Conservation (phyloP, 2,888 invertebrate species). For the Lampropteryx suffumata region DNA sequence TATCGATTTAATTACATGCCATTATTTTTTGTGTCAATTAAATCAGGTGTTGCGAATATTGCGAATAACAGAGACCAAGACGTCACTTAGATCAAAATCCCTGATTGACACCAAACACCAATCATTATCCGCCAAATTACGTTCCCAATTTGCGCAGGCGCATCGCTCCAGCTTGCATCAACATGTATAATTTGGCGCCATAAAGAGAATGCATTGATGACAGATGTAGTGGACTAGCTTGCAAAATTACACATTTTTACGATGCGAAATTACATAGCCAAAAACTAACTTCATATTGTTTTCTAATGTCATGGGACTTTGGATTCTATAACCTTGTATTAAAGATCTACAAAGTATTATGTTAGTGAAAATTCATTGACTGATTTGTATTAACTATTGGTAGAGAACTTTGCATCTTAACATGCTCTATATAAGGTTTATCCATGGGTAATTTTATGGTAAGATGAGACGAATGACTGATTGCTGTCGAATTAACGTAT, state of each 20-base stretch:
- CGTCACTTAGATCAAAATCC: constrained; percentile 18
- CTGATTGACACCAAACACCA: constrained; percentile 29
- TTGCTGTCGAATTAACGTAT: constrained; percentile 30
- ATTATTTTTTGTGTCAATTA: too few relatives aligned
- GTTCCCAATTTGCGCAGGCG: constrained; percentile 21
- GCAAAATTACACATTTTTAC: constrained; percentile 47
- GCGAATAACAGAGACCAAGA: not conserved
- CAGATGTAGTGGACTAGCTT: constrained; percentile 40
- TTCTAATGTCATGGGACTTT: not conserved
- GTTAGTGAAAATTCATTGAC: not conserved
- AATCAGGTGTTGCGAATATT: not conserved
- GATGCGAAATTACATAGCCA: constrained; percentile 45
- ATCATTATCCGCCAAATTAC: constrained; percentile 28
- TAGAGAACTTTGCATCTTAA: not conserved
- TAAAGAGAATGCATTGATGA: constrained; percentile 55
- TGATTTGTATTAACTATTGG: not conserved
- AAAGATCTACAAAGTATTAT: not conserved
- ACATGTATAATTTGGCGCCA: constrained; percentile 52
- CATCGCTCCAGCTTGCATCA: constrained; percentile 18
- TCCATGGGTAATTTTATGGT: not conserved
- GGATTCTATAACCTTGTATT: not conserved
- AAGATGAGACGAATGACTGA: constrained; percentile 34
- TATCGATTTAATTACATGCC: too few relatives aligned
- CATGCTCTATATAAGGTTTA: not conserved
- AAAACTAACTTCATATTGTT: not conserved